phyloP scores from a whole-genome alignment of 2,888 invertebrate species.

The Caradrina clavipalpis region DNA sequence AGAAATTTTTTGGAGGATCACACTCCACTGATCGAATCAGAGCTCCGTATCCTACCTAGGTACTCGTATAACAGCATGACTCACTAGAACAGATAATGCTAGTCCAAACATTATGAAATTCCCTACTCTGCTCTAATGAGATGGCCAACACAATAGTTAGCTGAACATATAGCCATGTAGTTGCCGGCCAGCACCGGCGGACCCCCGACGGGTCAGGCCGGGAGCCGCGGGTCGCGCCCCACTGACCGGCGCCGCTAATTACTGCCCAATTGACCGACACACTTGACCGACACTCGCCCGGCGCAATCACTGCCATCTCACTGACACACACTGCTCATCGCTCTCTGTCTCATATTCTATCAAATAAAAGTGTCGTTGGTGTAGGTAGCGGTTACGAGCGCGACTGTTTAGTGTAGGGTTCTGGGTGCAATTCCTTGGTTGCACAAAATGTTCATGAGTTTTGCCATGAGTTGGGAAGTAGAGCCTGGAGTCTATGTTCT shows the following conservation, averaged over 20 bases:
- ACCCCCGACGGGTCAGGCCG: conserved; percentile 10
- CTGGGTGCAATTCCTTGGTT: no score
- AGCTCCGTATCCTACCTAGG: neutral
- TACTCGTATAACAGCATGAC: neutral
- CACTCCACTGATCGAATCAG: neutral
- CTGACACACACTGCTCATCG: neutral
- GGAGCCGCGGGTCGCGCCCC: conserved; percentile 29
- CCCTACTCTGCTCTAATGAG: neutral
- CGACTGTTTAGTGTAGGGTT: no score
- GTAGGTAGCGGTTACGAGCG: no score
- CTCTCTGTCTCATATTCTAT: neutral
- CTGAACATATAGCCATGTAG: neutral
- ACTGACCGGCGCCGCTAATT: conserved; percentile 63
- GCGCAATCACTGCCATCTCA: conserved; percentile 31
- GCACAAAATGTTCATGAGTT: no score
- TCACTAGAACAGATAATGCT: neutral
- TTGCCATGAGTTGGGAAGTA: no score
- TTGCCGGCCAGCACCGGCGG: neutral
- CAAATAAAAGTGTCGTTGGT: neutral
- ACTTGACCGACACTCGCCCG: conserved; percentile 60
- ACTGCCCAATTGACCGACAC: conserved; percentile 66
- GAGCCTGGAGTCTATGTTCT: no score
- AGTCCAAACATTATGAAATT: neutral
- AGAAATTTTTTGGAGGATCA: neutral
- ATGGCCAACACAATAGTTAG: neutral